Conservation (phyloP, 2,888 invertebrate species). For the Trissonchulus latispiculum region DNA sequence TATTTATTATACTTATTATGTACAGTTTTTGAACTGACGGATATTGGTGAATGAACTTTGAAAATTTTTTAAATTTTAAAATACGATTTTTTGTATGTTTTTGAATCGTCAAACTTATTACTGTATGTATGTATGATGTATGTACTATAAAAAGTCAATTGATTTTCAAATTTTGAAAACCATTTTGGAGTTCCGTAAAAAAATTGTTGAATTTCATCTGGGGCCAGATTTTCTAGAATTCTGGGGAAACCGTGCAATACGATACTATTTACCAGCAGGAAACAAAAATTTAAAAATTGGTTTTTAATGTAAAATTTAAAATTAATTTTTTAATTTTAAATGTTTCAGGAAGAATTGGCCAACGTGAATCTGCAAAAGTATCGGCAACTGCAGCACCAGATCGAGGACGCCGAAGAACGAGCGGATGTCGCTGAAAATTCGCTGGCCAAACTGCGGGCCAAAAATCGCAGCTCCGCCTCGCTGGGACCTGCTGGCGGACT, state of each 20-base stretch:
- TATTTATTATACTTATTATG: no score
- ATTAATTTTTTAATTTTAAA: no score
- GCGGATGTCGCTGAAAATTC: constrained; percentile 50
- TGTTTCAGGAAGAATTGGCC: constrained; percentile 47
- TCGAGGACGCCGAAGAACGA: constrained; percentile 51
- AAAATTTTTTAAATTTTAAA: no score
- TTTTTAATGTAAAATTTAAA: no score
- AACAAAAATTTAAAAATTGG: background rate
- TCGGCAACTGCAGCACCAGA: constrained; percentile 50
- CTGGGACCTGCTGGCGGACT: constrained; percentile 27
- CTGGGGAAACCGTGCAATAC: background rate
- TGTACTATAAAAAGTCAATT: no score
- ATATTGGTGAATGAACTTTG: background rate
- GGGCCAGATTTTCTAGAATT: background rate
- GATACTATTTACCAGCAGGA: background rate
- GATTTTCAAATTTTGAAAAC: no score
- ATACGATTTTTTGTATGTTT: no score
- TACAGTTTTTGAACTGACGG: no score
- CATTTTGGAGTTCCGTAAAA: no score
- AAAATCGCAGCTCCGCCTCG: constrained; percentile 41
- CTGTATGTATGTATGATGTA: no score
- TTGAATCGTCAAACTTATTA: no score
- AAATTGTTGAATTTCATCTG: no score
- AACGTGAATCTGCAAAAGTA: constrained; percentile 51
- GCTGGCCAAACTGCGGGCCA: constrained; percentile 48